Evolutionary conservation across 2,113 vertebrate genomes (phyloP), one percentile per base, ranked within the genome.

Genomic region (Epinephelus moara): DNA sequence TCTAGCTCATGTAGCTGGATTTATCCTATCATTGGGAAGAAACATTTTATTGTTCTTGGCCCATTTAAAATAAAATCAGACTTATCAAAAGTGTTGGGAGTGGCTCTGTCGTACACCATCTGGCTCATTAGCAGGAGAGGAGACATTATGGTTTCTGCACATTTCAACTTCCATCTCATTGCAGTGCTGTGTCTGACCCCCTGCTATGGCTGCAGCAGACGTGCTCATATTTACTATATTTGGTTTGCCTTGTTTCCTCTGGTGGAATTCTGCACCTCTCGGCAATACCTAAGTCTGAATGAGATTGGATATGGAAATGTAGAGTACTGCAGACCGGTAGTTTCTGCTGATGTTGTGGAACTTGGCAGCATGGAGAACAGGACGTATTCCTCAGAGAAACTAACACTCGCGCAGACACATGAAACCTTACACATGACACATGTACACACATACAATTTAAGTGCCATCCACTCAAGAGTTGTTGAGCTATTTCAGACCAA

Each of bases 271-370:
- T 89, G 92, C 88, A 76, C 71, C 53, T 57, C 72, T 84, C 47
- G 21, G 88, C 89, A 86, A 59, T 82, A 78, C 70, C 70, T 42
- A 47, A 70, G 50, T 75, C 85, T 90, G 85, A 86, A 89, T 85
- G 88, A 86, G 89, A 93, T 90, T 93, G 87, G 85, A 89, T 93
- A 91, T 90, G 86, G 81, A 92, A 91, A 93, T 91, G 85, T 49
- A 57, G 77, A 82, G 59, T 67, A n/a, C 79, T 73, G 81, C 84
- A 81, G 84, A 78, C 80, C 78, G 47, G 62, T 77, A 10, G 18
- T 93, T 93, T 93, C 85, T 93, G 91, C 93, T 93, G 92, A 93
- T 87, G 90, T 53, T 13, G 85, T 82, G 83, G 67, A 89, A 93
- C 71, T 79, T 75, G 63, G 63, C 85, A 77, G 81, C 64, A 14